Evolutionary conservation across 2,888 invertebrate genomes (phyloP), one percentile per base, ranked within the genome.

Genomic region (Stenodera caucasica): DNA sequence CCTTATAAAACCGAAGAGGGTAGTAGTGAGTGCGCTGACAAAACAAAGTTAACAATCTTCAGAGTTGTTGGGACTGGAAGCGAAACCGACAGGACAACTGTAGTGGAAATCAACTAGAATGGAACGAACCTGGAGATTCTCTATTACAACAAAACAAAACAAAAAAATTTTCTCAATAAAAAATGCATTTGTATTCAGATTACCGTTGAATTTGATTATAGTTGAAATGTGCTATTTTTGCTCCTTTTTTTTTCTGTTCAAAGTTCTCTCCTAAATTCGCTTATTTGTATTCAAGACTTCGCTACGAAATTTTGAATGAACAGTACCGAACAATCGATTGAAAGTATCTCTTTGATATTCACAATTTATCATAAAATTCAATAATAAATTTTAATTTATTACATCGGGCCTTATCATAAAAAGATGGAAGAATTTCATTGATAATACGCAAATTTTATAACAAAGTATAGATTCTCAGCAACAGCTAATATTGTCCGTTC

Each of bases 101-200:
- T 63, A 57, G 51, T 60, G 60, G 63, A 60, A 63, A 63, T 63
- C 63, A 63, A 57, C 26, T 49, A 51, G 55, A 37, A 55, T 57
- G 57, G 63, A 60, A 63, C 55, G 52, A 40, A 40, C 18, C 37
- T 40, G 37, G 18, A 40, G 18, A 40, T 40, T 40, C 18, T 18
- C 9, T 8, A 18, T 40, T 18, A 15, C 6, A 18, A 6, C 1
- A 2, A 29, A 29, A 29, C 60, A 59, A 60, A 63, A 60, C 55
- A 26, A 18, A 60, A 55, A 52, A 57, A 33, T n/a, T n/a, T n/a
- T n/a, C n/a, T n/a, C n/a, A 60, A 53, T 53, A 56, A 45, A 56
- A 57, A 61, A 63, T 63, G 49, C 60, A 61, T 69, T 65, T 63
- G 63, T 63, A 67, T 69, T 66, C 63, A 68, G 66, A 67, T 69